Evolutionary conservation across 2,888 invertebrate species (phyloP).

Genomic region (Toxonevra muliebris): DNA sequence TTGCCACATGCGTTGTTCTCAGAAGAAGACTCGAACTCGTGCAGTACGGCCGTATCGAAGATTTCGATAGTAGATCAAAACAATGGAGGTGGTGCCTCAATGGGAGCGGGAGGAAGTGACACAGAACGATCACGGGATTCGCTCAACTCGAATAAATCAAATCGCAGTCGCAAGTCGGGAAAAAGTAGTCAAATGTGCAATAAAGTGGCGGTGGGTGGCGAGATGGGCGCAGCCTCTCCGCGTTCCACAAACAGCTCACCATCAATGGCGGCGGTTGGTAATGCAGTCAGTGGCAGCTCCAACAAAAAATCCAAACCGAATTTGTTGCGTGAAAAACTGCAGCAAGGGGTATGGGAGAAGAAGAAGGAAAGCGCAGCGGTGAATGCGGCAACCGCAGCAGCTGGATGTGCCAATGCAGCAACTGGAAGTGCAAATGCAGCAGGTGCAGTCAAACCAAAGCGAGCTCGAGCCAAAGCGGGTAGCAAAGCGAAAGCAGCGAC

Average conservation of each 20-base stretch:
- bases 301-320: constrained; percentile 57
- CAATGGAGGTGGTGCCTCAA: constrained; percentile 57
- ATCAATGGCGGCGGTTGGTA: constrained; percentile 6
- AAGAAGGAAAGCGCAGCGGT: constrained; percentile 46
- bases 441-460: constrained; percentile 50
- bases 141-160: constrained; percentile 66
- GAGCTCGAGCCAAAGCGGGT: constrained; percentile 54
- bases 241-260: constrained; percentile 27
- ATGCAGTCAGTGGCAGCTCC: constrained; percentile 12
- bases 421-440: constrained; percentile 5
- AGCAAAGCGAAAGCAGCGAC: constrained; percentile 46
- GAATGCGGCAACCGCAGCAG: constrained; percentile 27
- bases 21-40: constrained; percentile 66
- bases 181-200: constrained; percentile 39
- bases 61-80: constrained; percentile 65
- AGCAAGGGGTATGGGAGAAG: constrained; percentile 59
- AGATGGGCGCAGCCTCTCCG: constrained; percentile 45
- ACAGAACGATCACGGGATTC: constrained; percentile 64
- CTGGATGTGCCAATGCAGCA: no score
- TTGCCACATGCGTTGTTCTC: constrained; percentile 50
- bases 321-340: constrained; percentile 59
- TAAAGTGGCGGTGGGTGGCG: constrained; percentile 35
- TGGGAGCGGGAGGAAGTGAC: constrained; percentile 69
- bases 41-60: constrained; percentile 68
- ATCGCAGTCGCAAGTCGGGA: constrained; percentile 45